Base-by-base conservation (phyloP, 2,113 vertebrate species). In the Ramphastos sulfuratus region DNA sequence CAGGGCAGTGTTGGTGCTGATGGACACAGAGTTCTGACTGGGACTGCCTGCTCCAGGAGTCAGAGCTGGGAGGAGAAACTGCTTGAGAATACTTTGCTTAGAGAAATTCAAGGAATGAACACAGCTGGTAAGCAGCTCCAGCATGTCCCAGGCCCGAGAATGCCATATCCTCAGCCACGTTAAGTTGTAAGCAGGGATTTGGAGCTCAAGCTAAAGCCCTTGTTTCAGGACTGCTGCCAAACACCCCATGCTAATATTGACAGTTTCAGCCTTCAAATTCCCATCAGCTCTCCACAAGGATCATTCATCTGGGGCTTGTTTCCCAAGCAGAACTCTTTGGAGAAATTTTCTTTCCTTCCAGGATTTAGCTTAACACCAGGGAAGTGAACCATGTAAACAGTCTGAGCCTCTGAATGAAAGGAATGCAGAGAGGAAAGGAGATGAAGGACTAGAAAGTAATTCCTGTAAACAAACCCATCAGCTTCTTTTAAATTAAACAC, bases 341-440 rank as follows among this genome's bases (percentile, higher is more conserved):
- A 73, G 55, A 83, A 96, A 90, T 31, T 50, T 30, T 54, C 82
- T 59, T 92, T 77, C 63, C 90, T 89, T 87, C 90, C 89, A 87
- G 81, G 86, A 70, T 82, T 88, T 78, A 67, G 83, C 30, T 13
- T 82, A 97, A 89, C 76, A 35, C 58, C 92, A 59, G 88, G 91
- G 96, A 97, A 97, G 87, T 33, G 39, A 96, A 96, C 75, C 97
- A 83, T 96, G 83, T 58, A 97, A 97, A 97, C 79, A 97, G 85
- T 93, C 92, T 76, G 84, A 94, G 93, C 73, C 87, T 71, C 93
- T 94, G 88, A 96, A 95, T 94, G 94, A 94, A 89, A 85, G 95
- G 97, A 98, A 98, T 98, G 97, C 12, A 18, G 89, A 94, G 94
- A 94, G 96, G 96, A 97, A 97, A 87, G 96, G 95, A 84, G 84